phyloP scores from a whole-genome alignment of 2,113 vertebrate species.

The Scalopus aquaticus region DNA sequence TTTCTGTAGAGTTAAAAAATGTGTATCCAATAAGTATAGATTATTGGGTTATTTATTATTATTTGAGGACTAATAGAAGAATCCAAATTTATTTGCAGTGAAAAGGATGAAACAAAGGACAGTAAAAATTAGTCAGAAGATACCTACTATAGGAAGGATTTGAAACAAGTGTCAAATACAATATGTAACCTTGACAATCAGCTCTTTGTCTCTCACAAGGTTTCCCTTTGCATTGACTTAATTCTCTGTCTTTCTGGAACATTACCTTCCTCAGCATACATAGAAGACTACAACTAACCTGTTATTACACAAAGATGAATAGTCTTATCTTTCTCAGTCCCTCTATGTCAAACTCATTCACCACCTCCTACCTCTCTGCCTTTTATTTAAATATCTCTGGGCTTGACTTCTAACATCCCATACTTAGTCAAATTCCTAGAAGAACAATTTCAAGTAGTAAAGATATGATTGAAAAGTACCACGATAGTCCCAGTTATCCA shows the following conservation, averaged over 20 bases:
- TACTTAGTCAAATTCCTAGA: not conserved
- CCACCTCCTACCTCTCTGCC: not conserved
- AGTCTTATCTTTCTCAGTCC: not conserved
- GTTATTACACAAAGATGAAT: not conserved
- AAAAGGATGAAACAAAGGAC: not conserved
- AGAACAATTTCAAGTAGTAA: not conserved
- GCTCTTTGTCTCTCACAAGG: not conserved
- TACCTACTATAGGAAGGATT: not conserved
- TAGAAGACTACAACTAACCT: not conserved
- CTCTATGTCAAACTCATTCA: not conserved
- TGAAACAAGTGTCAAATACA: not conserved
- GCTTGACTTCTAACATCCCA: not conserved
- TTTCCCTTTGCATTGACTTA: not conserved
- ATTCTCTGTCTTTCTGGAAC: not conserved
- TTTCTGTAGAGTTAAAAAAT: not conserved
- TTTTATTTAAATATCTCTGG: not conserved
- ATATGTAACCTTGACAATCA: not conserved
- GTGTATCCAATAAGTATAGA: not conserved
- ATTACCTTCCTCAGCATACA: not conserved
- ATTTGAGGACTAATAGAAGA: not conserved
- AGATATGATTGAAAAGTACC: not conserved
- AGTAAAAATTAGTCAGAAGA: not conserved
- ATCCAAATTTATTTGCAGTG: not conserved
- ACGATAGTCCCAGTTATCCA: not conserved
- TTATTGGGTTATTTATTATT: not conserved